Conservation (phyloP, 1,140 invertebrate genomes). For the Melipona quadrifasciata region DNA sequence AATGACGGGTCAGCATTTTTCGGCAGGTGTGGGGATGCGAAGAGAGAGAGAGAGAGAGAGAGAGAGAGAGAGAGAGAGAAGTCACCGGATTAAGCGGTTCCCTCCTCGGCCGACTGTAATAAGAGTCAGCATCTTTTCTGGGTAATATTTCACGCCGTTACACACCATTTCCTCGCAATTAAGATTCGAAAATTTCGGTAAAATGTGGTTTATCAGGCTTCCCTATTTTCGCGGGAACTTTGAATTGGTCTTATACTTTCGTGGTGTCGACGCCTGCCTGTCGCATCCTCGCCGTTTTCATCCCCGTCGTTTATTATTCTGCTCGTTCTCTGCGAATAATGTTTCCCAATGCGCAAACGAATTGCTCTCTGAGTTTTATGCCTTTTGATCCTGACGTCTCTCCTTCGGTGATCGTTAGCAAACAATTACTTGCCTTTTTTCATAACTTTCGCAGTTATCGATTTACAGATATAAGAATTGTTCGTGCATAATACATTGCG, state of each 20-base stretch:
- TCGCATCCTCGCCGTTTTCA: constrained; percentile 1
- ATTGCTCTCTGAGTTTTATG: constrained; percentile 5
- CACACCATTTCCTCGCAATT: constrained; percentile 77
- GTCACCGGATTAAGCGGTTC: constrained; percentile 75
- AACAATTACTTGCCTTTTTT: not conserved
- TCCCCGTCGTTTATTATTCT: constrained; percentile 25
- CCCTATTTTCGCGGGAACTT: not conserved
- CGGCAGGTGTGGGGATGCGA: constrained; percentile 40
- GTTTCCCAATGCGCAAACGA: constrained; percentile 1
- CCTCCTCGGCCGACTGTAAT: constrained; percentile 67
- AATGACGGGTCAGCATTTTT: constrained; percentile 76
- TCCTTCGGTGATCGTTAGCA: not conserved
- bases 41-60: not conserved
- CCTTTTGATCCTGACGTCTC: not conserved
- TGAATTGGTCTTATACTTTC: not conserved
- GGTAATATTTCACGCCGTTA: constrained; percentile 78
- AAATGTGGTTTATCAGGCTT: constrained; percentile 53
- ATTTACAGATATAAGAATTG: not conserved
- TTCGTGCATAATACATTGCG: no score
- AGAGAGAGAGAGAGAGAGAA: not conserved
- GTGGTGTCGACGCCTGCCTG: no score
- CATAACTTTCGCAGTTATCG: not conserved
- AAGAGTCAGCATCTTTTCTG: constrained; percentile 78
- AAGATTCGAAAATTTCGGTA: constrained; percentile 71
- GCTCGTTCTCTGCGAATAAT: not conserved